Evolutionary conservation across 2,888 invertebrate genomes (phyloP).

Genomic region (Anthrax anthrax): DNA sequence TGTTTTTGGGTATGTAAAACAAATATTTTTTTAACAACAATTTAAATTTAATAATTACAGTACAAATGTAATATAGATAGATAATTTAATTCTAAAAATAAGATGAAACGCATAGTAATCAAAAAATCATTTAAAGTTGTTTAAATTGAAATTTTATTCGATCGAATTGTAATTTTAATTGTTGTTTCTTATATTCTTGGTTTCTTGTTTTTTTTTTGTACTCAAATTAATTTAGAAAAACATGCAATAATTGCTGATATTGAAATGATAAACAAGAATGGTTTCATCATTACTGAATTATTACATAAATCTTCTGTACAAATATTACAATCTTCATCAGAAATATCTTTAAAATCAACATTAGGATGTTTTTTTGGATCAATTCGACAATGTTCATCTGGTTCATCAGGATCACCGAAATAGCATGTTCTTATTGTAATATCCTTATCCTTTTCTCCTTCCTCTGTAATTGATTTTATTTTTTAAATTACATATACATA

Average conservation of each 20-base stretch:
- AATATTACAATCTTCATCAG: background rate
- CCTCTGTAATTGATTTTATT: background rate
- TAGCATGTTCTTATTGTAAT: background rate
- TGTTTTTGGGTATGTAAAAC: too few relatives aligned
- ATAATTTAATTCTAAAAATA: too few relatives aligned
- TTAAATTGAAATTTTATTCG: too few relatives aligned
- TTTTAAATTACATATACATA: too few relatives aligned
- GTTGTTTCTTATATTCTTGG: too few relatives aligned
- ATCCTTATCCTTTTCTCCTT: background rate
- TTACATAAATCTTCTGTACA: background rate
- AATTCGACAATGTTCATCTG: background rate
- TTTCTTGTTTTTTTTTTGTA: too few relatives aligned
- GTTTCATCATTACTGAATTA: background rate
- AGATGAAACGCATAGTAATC: too few relatives aligned
- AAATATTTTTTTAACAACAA: too few relatives aligned
- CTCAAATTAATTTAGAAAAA: background rate
- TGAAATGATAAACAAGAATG: background rate
- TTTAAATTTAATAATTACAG: too few relatives aligned
- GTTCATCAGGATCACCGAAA: background rate
- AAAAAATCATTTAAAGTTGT: too few relatives aligned
- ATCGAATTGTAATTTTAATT: too few relatives aligned
- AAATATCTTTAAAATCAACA: background rate
- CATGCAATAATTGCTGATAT: background rate
- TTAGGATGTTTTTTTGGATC: background rate
- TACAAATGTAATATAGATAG: too few relatives aligned